phyloP scores from a whole-genome alignment of 2,113 vertebrate genomes.

The Thymallus thymallus region DNA sequence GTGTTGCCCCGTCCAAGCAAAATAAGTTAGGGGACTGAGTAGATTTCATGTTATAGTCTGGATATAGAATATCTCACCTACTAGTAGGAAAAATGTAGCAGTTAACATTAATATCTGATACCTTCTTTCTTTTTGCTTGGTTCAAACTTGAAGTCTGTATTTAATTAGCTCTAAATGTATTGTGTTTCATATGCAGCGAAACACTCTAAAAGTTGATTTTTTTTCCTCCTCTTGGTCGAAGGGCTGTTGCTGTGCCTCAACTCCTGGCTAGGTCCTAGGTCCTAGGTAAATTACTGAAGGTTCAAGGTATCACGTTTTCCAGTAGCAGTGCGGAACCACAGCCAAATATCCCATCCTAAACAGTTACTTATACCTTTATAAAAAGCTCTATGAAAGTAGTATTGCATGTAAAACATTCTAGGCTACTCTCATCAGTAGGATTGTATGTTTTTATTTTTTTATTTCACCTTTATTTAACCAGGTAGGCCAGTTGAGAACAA shows the following conservation, averaged over 20 bases:
- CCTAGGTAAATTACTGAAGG: slow-evolving; percentile 5
- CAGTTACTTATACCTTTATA: too few species aligned
- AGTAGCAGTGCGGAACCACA: slow-evolving; percentile 20
- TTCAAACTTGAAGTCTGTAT: slow-evolving; percentile 54
- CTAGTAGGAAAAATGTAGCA: slow-evolving; percentile 55
- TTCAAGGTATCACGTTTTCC: background rate
- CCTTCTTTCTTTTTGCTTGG: slow-evolving; percentile 25
- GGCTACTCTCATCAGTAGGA: background rate
- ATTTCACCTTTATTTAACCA: too few species aligned
- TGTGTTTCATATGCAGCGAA: background rate
- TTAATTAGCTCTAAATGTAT: slow-evolving; percentile 51
- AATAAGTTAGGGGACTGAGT: slow-evolving; percentile 60
- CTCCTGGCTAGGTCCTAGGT: background rate
- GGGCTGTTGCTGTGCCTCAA: background rate
- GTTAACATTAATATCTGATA: slow-evolving; percentile 60
- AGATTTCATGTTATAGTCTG: slow-evolving; percentile 61
- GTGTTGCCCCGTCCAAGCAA: slow-evolving; percentile 62
- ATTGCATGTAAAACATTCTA: too few species aligned
- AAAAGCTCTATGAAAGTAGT: too few species aligned
- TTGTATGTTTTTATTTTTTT: too few species aligned
- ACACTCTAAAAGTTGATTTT: background rate
- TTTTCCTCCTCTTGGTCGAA: background rate
- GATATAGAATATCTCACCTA: slow-evolving; percentile 66
- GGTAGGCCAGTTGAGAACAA: too few species aligned
- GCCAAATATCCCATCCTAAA: slow-evolving; percentile 32